Conservation (phyloP, 2,888 invertebrate species). For the Drosophila paramelanica region DNA sequence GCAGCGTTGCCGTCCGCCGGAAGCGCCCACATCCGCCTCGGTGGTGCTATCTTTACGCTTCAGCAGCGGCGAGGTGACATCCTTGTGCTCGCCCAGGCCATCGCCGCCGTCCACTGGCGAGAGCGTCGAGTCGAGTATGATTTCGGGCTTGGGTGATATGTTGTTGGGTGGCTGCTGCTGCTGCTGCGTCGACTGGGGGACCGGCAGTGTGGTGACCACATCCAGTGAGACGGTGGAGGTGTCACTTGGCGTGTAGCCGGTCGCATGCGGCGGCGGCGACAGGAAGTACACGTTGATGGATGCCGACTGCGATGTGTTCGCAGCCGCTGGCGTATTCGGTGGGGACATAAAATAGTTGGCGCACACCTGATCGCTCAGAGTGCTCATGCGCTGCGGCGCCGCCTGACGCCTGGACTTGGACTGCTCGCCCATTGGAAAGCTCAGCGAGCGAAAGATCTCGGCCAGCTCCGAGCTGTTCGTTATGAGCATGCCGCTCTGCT, state of each 20-base stretch:
- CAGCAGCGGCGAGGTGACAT: conserved; percentile 81
- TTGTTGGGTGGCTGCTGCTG: conserved; percentile 56
- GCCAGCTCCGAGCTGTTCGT: conserved; percentile 83
- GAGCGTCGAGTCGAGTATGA: conserved; percentile 84
- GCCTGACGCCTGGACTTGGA: conserved; percentile 50
- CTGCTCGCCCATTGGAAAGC: conserved; percentile 81
- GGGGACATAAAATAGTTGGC: conserved; percentile 83
- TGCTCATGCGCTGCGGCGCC: conserved; percentile 83
- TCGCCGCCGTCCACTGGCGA: conserved; percentile 77
- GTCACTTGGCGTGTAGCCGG: conserved; percentile 81
- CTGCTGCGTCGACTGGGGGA: conserved; percentile 60
- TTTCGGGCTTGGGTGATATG: conserved; percentile 84
- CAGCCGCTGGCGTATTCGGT: conserved; percentile 81
- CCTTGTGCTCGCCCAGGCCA: conserved; percentile 73
- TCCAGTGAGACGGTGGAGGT: conserved; percentile 85
- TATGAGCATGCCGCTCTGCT: conserved; percentile 80
- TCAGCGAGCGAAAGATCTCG: conserved; percentile 83
- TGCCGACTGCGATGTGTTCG: conserved; percentile 59
- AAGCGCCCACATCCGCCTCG: conserved; percentile 69
- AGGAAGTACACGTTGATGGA: conserved; percentile 84
- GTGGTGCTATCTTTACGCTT: conserved; percentile 72
- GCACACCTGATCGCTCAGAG: conserved; percentile 84
- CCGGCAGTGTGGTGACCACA: conserved; percentile 81
- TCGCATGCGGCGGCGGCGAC: conserved; percentile 82
- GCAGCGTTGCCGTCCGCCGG: conserved; percentile 72